phyloP scores from a whole-genome alignment of 2,888 invertebrate species.

The Listrodromus nycthemerus region DNA sequence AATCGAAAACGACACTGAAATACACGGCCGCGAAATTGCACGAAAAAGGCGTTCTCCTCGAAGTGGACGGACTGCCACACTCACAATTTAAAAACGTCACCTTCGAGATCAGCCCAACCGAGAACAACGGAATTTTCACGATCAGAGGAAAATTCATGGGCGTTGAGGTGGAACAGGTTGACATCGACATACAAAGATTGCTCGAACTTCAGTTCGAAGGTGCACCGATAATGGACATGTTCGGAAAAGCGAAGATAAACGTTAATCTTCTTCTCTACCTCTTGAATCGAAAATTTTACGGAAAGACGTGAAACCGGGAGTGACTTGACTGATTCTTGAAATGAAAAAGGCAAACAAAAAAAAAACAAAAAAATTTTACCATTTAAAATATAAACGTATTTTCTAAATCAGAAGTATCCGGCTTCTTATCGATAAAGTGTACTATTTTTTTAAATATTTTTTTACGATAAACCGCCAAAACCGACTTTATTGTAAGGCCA shows the following conservation, averaged over 20 bases:
- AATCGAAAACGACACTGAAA: conserved; percentile 87
- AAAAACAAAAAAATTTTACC: background rate
- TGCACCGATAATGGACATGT: conserved; percentile 91
- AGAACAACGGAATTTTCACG: conserved; percentile 89
- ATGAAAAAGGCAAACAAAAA: background rate
- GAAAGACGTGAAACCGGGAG: conserved; percentile 83
- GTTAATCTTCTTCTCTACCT: conserved; percentile 91
- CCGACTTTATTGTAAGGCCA: background rate
- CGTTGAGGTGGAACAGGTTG: conserved; percentile 90
- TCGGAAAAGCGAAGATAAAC: conserved; percentile 92
- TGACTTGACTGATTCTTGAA: background rate
- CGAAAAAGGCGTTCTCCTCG: conserved; percentile 90
- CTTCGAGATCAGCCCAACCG: conserved; percentile 90
- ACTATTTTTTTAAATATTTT: background rate
- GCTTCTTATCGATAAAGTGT: background rate
- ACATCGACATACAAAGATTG: conserved; percentile 90
- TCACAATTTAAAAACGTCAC: conserved; percentile 91
- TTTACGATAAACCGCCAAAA: conserved; percentile 24
- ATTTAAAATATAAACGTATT: background rate
- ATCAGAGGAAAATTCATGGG: conserved; percentile 92
- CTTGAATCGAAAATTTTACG: conserved; percentile 91
- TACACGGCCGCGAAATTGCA: conserved; percentile 89
- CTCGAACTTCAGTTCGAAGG: conserved; percentile 92
- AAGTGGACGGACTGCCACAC: conserved; percentile 89
- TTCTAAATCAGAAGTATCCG: background rate